phyloP scores from a whole-genome alignment of 2,797 vertebrate species.

The Phrynocephalus forsythii region DNA sequence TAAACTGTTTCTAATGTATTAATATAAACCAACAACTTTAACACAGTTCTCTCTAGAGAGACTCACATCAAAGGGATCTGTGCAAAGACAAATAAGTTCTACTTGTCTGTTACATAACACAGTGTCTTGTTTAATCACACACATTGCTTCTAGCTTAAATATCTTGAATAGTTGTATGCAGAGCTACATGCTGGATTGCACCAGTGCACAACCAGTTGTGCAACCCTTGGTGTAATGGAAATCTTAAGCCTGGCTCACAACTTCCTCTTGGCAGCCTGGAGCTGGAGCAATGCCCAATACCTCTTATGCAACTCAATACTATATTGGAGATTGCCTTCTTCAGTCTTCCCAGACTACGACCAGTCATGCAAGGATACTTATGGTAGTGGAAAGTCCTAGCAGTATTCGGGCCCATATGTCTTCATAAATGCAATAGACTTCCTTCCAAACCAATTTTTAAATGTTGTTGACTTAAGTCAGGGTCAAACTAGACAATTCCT shows the following conservation, averaged over 20 bases:
- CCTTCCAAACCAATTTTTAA: background rate
- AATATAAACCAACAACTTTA: background rate
- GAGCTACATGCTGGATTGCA: no score
- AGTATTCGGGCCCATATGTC: background rate
- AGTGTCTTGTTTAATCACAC: constrained; percentile 4
- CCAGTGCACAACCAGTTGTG: no score
- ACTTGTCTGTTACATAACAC: background rate
- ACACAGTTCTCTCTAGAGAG: background rate
- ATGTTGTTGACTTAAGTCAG: background rate
- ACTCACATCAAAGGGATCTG: background rate
- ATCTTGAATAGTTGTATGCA: background rate
- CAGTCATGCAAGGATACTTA: no score
- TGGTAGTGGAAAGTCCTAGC: no score
- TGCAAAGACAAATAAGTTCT: background rate
- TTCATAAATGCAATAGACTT: background rate
- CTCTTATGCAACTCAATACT: no score
- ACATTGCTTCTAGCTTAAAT: background rate
- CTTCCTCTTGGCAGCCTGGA: no score
- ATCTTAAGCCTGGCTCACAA: no score
- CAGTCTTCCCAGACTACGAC: no score
- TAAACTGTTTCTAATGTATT: background rate
- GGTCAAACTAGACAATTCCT: no score
- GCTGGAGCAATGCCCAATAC: no score
- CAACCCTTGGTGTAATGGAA: no score
- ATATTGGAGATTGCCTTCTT: no score